phyloP scores from a whole-genome alignment of 2,888 invertebrate genomes.

The Microdon myrmicae region DNA sequence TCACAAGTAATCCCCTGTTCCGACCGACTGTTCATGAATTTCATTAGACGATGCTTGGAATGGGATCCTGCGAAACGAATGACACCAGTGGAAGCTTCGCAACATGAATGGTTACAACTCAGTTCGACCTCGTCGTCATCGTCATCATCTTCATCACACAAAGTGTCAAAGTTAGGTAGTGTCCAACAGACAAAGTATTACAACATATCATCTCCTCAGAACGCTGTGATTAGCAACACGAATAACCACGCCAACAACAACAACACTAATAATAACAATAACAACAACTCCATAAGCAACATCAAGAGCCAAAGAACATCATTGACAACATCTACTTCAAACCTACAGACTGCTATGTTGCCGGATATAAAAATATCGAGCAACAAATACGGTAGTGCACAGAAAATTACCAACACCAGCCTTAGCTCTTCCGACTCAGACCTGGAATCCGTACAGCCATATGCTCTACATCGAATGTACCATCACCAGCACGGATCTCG shows the following conservation, averaged over 20 bases:
- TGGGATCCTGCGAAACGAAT: constrained; percentile 94
- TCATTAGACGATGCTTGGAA: constrained; percentile 88
- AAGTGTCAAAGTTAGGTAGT: constrained; percentile 47
- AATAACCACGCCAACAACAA: constrained; percentile 56
- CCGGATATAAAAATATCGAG: constrained; percentile 66
- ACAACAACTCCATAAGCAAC: constrained; percentile 62
- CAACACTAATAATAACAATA: constrained; percentile 53
- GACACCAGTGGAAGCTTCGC: constrained; percentile 90
- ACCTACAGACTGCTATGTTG: constrained; percentile 60
- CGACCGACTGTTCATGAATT: constrained; percentile 90
- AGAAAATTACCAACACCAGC: constrained; percentile 60
- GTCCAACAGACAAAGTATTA: constrained; percentile 59
- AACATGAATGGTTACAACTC: constrained; percentile 85
- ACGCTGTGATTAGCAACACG: constrained; percentile 60
- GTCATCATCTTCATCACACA: constrained; percentile 58
- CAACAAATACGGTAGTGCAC: constrained; percentile 66
- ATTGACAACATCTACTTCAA: constrained; percentile 54
- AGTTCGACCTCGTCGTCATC: constrained; percentile 67
- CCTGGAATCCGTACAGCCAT: constrained; percentile 65
- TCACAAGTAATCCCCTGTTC: constrained; percentile 84
- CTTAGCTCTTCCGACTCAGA: constrained; percentile 64
- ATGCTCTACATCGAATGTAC: constrained; percentile 65
- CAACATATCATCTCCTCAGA: constrained; percentile 62
- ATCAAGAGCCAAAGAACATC: constrained; percentile 55
- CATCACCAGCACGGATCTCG: constrained; percentile 58